Conservation (phyloP, 2,797 vertebrate species). For the Hybognathus amarus region DNA sequence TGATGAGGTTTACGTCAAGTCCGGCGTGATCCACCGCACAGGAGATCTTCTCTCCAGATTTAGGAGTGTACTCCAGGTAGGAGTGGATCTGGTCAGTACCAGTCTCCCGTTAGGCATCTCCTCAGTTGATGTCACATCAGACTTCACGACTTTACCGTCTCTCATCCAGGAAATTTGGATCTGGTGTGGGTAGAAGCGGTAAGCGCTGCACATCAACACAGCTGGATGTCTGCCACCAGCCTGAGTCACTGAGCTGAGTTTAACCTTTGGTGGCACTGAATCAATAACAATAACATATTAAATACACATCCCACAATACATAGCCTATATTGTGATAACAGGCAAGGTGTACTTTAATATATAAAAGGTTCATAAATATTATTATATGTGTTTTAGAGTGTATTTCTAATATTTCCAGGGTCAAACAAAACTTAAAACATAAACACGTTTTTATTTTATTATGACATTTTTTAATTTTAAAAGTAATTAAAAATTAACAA, state of each 20-base stretch:
- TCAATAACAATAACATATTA: neutral
- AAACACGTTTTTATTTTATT: neutral
- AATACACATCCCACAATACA: neutral
- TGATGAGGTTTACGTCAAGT: constrained; percentile 34
- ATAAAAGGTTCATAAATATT: neutral
- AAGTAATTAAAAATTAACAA: neutral
- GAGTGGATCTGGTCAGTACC: constrained; percentile 71
- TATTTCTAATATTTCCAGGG: neutral
- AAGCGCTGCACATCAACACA: constrained; percentile 44
- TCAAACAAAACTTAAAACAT: neutral
- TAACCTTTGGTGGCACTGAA: constrained; percentile 62
- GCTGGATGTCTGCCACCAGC: neutral
- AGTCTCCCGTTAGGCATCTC: constrained; percentile 68
- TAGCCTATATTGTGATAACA: neutral
- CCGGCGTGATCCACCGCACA: too few relatives aligned
- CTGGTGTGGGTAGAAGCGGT: constrained; percentile 3
- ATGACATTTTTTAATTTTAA: neutral
- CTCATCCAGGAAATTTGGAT: constrained; percentile 49
- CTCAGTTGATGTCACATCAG: neutral
- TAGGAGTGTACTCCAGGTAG: constrained; percentile 61
- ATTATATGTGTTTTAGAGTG: neutral
- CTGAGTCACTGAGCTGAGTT: constrained; percentile 45
- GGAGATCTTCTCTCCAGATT: constrained; percentile 63
- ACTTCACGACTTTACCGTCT: too few relatives aligned
- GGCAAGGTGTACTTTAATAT: neutral